These are phyloP conservation scores for Hippocampus abdominalis DNA, from an alignment of 2,113 vertebrate genomes.

Conservation along the genomic window DNA sequence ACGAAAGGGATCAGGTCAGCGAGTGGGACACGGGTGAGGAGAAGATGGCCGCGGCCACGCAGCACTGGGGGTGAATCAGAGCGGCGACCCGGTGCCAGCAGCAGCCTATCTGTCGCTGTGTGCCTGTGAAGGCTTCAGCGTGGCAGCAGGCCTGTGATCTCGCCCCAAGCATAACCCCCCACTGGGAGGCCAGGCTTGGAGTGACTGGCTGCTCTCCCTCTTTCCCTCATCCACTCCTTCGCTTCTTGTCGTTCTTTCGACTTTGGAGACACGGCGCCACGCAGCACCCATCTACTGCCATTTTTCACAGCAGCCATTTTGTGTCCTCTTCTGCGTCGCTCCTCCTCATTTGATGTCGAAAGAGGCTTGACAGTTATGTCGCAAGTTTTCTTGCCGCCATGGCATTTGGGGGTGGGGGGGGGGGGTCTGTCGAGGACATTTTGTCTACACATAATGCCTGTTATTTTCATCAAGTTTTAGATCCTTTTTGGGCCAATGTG, in stretches of 20 bases:
- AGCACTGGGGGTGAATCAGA: constrained; percentile 65
- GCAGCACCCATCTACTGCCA: constrained; percentile 57
- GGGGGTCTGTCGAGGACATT: constrained; percentile 58
- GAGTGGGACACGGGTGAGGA: constrained; percentile 25
- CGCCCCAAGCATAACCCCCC: constrained; percentile 79
- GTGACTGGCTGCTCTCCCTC: constrained; percentile 70
- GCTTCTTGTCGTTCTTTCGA: constrained; percentile 40
- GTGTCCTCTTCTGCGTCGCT: constrained; percentile 40
- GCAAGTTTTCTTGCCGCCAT: constrained; percentile 48
- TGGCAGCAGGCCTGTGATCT: constrained; percentile 81
- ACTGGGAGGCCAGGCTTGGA: constrained; percentile 79
- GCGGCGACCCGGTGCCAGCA: constrained; percentile 64
- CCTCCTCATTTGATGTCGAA: constrained; percentile 38
- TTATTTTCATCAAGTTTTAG: constrained; percentile 47
- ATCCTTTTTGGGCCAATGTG: constrained; percentile 35
- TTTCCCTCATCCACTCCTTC: constrained; percentile 42
- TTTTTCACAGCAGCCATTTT: constrained; percentile 61
- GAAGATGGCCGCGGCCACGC: constrained; percentile 31
- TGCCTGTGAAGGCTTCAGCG: constrained; percentile 82
- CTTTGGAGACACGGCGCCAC: constrained; percentile 35
- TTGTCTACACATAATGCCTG: constrained; percentile 50
- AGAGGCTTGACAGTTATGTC: constrained; percentile 48
- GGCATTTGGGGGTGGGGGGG: constrained; percentile 55
- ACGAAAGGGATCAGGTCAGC: constrained; percentile 23
- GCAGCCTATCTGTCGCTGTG: constrained; percentile 72